phyloP scores from a whole-genome alignment of 2,797 vertebrate genomes.

The Melopsittacus undulatus region DNA sequence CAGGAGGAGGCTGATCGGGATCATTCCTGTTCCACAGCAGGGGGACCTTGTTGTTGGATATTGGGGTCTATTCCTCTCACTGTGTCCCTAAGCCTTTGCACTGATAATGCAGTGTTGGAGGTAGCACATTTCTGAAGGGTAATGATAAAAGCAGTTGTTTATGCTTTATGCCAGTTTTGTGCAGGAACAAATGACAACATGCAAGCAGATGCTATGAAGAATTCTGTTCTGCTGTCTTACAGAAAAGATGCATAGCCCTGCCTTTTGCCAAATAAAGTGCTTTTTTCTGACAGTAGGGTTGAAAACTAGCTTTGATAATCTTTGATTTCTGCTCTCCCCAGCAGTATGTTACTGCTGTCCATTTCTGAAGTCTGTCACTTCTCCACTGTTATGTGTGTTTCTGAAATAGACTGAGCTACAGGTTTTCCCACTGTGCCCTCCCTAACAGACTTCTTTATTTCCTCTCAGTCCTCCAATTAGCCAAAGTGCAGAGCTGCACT shows the following conservation, averaged over 20 bases:
- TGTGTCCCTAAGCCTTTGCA: background rate
- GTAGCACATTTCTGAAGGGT: background rate
- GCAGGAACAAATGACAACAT: background rate
- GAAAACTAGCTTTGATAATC: background rate
- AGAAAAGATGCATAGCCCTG: background rate
- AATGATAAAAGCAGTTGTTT: background rate
- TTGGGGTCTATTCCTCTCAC: rapidly evolving
- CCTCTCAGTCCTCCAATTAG: background rate
- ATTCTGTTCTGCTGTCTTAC: background rate
- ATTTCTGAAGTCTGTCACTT: background rate
- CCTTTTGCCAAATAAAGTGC: background rate
- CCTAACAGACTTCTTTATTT: background rate
- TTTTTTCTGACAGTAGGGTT: background rate
- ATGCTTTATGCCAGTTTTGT: background rate
- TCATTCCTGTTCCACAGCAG: rapidly evolving
- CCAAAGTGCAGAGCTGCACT: background rate
- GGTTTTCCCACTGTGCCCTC: background rate
- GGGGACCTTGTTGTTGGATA: rapidly evolving
- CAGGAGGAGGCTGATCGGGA: background rate
- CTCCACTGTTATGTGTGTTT: background rate
- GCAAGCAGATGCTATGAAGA: background rate
- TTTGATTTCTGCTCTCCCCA: background rate
- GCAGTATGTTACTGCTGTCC: background rate
- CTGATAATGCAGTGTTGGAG: background rate
- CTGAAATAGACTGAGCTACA: background rate